phyloP scores from a whole-genome alignment of 1,140 invertebrate species.

The Drosophila paulistorum region DNA sequence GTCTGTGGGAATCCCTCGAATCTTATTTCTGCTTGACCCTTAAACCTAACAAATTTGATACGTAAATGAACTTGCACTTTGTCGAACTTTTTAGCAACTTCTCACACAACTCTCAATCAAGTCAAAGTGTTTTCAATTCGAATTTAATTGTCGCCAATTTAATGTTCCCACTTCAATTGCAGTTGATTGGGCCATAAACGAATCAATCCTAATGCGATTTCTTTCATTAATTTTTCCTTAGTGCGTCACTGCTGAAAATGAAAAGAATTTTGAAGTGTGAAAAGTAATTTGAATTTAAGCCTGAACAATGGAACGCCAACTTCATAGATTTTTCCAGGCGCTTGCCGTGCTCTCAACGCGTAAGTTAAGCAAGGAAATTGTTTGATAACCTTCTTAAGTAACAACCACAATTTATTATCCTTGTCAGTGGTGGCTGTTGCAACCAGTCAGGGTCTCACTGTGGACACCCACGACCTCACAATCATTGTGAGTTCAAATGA shows the following conservation, averaged over 20 bases:
- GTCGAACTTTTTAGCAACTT: not conserved
- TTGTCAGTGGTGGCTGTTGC: conserved; percentile 33
- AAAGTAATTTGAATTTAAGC: not conserved
- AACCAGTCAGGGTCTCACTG: conserved; percentile 35
- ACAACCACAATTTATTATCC: not conserved
- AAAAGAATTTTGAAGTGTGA: not conserved
- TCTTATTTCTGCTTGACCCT: not conserved
- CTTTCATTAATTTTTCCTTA: not conserved
- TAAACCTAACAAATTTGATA: too few relatives aligned
- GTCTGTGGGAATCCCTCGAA: not conserved
- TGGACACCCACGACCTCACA: conserved; percentile 83
- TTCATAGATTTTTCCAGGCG: not conserved
- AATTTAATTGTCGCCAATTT: conserved; percentile 42
- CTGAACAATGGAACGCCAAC: not conserved
- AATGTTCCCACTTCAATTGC: conserved; percentile 30
- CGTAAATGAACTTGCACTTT: not conserved
- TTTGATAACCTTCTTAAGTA: too few relatives aligned
- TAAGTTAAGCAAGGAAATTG: conserved; percentile 16
- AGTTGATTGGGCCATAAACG: conserved; percentile 24
- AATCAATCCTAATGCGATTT: conserved; percentile 24
- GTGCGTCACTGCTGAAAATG: conserved; percentile 1
- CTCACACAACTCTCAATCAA: conserved; percentile 18
- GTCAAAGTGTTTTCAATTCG: not conserved
- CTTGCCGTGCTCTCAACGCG: conserved; percentile 20
- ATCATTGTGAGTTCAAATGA: conserved; percentile 71